phyloP scores from a whole-genome alignment of 2,113 vertebrate genomes.

The Mirza zaza region DNA sequence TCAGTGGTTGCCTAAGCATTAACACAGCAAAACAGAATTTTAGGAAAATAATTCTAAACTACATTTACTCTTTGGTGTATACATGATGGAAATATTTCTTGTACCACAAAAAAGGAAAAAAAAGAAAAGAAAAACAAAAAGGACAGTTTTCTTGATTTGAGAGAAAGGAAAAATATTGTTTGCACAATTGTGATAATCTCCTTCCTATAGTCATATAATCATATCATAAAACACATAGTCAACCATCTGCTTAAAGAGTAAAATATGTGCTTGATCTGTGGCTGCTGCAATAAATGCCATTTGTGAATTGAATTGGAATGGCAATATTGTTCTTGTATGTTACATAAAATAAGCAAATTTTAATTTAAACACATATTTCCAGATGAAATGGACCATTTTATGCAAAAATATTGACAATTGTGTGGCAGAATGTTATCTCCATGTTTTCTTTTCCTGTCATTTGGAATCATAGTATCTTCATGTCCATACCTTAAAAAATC shows the following conservation, averaged over 20 bases:
- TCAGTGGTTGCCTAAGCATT: neutral
- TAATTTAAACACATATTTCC: slow-evolving; percentile 9
- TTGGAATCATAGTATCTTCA: neutral
- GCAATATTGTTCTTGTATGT: neutral
- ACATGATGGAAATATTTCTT: neutral
- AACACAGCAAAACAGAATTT: neutral
- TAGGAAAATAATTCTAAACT: neutral
- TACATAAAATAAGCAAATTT: slow-evolving; percentile 12
- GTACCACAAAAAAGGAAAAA: neutral
- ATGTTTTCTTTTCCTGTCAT: neutral
- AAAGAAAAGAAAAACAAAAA: neutral
- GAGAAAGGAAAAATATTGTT: neutral
- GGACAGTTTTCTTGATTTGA: neutral
- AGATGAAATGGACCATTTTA: neutral
- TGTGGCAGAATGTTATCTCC: neutral
- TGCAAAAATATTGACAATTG: neutral
- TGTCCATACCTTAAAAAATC: neutral
- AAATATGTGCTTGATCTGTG: neutral
- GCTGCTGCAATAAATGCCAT: slow-evolving; percentile 34
- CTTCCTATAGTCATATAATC: neutral
- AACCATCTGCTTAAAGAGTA: slow-evolving; percentile 25
- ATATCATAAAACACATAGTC: slow-evolving; percentile 49
- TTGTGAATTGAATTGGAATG: slow-evolving; percentile 20
- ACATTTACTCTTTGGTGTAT: neutral
- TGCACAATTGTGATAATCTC: neutral